Evolutionary conservation across 2,113 vertebrate species (phyloP).

Genomic region (Ardeotis arabs): DNA sequence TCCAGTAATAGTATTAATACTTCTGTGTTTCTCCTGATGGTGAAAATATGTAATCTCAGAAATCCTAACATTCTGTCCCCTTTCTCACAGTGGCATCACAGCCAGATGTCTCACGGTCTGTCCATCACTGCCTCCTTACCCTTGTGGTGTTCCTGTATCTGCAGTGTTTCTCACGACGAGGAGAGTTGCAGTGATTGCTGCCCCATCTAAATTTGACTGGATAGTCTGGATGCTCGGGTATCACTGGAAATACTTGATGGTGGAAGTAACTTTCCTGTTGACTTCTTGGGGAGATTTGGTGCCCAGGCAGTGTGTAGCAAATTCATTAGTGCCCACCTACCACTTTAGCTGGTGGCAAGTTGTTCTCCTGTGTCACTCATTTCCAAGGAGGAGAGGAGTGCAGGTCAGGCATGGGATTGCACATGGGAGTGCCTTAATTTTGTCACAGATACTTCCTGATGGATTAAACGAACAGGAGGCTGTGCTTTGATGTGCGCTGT

Average conservation of each 20-base stretch:
- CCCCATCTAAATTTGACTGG: not conserved
- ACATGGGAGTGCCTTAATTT: not conserved
- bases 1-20: not conserved
- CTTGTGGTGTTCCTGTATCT: not conserved
- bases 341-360: not conserved
- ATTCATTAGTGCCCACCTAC: not conserved
- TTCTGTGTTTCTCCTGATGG: not conserved
- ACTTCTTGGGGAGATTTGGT: not conserved
- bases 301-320: not conserved
- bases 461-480: not conserved
- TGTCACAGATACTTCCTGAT: not conserved
- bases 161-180: not conserved
- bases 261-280: not conserved
- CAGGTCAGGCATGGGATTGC: not conserved
- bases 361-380: not conserved
- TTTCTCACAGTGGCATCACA: not conserved
- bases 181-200: not conserved
- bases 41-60: not conserved
- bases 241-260: not conserved
- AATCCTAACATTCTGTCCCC: not conserved
- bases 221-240: rapidly evolving
- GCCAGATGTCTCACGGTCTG: not conserved
- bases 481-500: not conserved
- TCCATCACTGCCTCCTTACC: not conserved
- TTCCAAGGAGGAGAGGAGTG: not conserved